Percentiles rank a stretch among this genome's conserved stretches.
Conservation (phyloP, 2,113 vertebrate genomes). For the Hylia prasina region DNA sequence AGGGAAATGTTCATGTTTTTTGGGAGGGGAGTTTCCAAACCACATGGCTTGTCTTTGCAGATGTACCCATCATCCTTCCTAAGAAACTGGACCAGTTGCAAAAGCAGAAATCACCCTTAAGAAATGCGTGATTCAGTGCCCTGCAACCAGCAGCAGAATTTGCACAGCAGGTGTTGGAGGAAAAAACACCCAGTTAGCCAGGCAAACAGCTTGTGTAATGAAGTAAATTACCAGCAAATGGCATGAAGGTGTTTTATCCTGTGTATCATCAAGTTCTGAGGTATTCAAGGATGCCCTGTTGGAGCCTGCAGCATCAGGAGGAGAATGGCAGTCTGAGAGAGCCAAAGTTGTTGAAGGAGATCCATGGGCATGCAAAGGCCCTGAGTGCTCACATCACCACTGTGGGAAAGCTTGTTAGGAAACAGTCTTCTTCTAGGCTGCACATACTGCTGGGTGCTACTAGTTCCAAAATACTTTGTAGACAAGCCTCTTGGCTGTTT, state of each 20-base stretch:
- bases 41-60: not conserved
- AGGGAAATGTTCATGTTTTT: not conserved
- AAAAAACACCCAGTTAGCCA: not conserved
- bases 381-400: not conserved
- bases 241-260: not conserved
- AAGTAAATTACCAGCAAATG: not conserved
- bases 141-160: not conserved
- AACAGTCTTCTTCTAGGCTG: not conserved
- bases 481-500: not conserved
- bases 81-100: not conserved
- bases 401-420: not conserved
- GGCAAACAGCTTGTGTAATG: not conserved
- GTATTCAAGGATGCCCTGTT: not conserved
- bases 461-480: not conserved
- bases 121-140: not conserved
- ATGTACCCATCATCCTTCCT: not conserved
- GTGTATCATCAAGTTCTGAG: not conserved
- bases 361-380: not conserved
- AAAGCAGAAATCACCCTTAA: not conserved
- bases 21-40: not conserved
- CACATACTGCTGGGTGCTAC: not conserved
- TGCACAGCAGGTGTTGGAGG: not conserved
- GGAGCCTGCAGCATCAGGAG: not conserved
- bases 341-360: not conserved
- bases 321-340: not conserved